These are phyloP conservation scores for Ethmia dodecea DNA, from an alignment of 2,888 invertebrate species.

Conservation along the genomic window DNA sequence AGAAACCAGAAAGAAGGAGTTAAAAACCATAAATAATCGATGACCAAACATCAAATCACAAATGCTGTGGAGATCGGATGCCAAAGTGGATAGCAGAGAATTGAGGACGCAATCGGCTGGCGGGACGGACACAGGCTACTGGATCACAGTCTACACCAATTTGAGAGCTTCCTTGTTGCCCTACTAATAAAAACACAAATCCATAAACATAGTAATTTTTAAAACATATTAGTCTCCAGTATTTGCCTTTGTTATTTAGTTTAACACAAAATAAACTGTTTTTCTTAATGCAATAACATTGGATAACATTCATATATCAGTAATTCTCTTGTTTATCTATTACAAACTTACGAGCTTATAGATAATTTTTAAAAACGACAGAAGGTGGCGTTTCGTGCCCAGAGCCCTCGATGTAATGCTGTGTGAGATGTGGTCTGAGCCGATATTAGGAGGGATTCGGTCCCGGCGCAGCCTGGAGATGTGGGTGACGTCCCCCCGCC, in stretches of 20 bases:
- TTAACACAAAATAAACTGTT: slow-evolving; percentile 24
- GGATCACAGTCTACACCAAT: slow-evolving; percentile 12
- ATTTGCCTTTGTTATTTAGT: slow-evolving; percentile 29
- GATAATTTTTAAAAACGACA: slow-evolving; percentile 74
- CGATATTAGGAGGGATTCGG: slow-evolving; percentile 61
- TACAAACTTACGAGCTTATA: slow-evolving; percentile 58
- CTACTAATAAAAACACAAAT: slow-evolving; percentile 8
- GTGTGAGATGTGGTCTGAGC: slow-evolving; percentile 72
- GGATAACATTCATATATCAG: slow-evolving; percentile 22
- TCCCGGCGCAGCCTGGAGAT: slow-evolving; percentile 32
- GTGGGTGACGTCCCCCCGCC: slow-evolving; percentile 25
- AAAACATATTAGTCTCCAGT: slow-evolving; percentile 9
- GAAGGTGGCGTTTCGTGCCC: slow-evolving; percentile 72
- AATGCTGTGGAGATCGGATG: too few species aligned
- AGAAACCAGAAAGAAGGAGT: too few species aligned
- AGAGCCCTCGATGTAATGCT: slow-evolving; percentile 70
- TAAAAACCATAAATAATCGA: too few species aligned
- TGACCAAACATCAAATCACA: too few species aligned
- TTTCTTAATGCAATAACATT: slow-evolving; percentile 16
- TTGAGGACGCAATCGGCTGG: too few species aligned
- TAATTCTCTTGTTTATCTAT: slow-evolving; percentile 15
- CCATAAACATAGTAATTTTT: slow-evolving; percentile 5
- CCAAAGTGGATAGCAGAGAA: too few species aligned
- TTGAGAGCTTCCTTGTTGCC: slow-evolving; percentile 17
- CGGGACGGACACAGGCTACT: slow-evolving; percentile 1